A percentile compares a stretch with the other conserved stretches of the same genome.
Conservation (phyloP, 1,140 invertebrate genomes). For the Lucilia cuprina region DNA sequence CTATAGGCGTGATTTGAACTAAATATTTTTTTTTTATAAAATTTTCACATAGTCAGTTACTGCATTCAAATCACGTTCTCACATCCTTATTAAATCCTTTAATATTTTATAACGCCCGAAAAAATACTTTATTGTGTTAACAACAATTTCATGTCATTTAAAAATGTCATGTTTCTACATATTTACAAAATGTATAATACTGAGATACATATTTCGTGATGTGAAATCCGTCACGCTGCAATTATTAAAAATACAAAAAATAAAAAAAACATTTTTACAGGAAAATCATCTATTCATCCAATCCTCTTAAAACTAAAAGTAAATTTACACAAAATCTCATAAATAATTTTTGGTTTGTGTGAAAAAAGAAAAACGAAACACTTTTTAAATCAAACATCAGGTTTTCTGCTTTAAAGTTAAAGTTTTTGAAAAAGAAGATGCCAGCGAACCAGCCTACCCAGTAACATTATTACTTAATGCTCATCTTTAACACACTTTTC, state of each 20-base stretch:
- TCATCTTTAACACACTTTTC: not conserved
- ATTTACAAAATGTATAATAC: not conserved
- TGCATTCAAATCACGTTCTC: not conserved
- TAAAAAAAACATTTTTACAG: not conserved
- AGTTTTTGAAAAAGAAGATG: not conserved
- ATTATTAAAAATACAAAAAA: not conserved
- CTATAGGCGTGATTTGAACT: too few species aligned
- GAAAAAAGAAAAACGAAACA: not conserved
- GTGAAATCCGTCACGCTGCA: conserved; percentile 20
- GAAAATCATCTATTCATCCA: not conserved
- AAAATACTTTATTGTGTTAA: not conserved
- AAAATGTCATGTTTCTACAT: conserved; percentile 4
- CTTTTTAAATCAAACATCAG: not conserved
- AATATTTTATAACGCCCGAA: not conserved
- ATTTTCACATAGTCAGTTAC: not conserved
- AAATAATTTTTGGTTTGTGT: conserved; percentile 11
- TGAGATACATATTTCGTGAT: conserved; percentile 14
- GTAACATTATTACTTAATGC: not conserved
- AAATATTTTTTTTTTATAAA: too few species aligned
- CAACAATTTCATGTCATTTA: not conserved
- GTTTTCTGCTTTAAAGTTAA: not conserved
- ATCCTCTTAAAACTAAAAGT: not conserved
- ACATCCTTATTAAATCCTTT: not conserved
- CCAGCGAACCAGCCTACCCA: not conserved
- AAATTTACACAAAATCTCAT: conserved; percentile 10